Evolutionary conservation across 53 echinoderm and acorn worm species (phyloP), one percentile per base, ranked within the genome.

Genomic region (Patiria pectinifera): DNA sequence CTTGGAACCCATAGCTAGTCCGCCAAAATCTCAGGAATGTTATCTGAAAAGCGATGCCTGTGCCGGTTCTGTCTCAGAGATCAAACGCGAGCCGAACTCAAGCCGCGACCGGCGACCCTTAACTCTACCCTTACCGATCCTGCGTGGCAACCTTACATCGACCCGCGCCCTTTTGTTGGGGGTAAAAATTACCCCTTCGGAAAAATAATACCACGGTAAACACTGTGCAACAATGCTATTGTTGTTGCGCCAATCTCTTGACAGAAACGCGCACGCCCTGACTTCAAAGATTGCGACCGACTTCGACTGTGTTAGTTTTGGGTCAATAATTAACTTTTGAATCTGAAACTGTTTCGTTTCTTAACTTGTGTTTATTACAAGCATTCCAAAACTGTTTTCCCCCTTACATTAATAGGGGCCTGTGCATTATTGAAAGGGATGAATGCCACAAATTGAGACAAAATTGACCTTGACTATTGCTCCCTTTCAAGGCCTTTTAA

Each of bases 51-150:
- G 22, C 48, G 24, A 71, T 47, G 47, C 11, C 2, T 44, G 59
- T 22, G 72, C 15, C 59, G 49, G 86, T 86, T 75, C 74, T 46
- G 72, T 75, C 86, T 25, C 22, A 22, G 48, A 86, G 74, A 86
- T 86, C 86, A 86, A 86, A 86, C 70, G 53, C 8, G 49, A 44
- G 53, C 71, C 75, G 76, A 70, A 12, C 0, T 3, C 6, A 53
- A 5, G 6, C 53, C 8, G 8, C 8, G 53, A 53, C 6, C 53
- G 2, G 86, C 49, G 74, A 58, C 86, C 75, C 35, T 76, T 6
- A 45, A 75, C 23, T 21, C 58, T 53, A 13, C 71, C 53, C 63
- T 63, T 66, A 66, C 66, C 66, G 66, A 26, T 13, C 70, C 16
- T 23, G 75, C 26, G 71, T n/a, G 26, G 71, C 59, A 9, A 76